Percentiles rank a stretch among this genome's conserved stretches.
Conservation (phyloP, 2,888 invertebrate species). For the Hirtodrosophila duncani region DNA sequence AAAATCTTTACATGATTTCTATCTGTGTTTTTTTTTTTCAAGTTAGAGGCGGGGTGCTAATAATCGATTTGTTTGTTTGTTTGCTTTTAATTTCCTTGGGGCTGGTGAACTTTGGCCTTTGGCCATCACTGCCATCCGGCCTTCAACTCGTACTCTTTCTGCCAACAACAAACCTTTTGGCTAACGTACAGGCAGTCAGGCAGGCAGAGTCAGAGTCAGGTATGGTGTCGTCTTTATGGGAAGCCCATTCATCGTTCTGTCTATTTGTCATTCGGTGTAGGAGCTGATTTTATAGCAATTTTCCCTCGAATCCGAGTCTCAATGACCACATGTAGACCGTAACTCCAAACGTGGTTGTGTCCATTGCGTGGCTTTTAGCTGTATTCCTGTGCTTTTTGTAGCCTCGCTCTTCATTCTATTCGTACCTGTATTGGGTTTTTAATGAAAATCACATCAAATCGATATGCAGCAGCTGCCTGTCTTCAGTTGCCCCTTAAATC, state of each 20-base stretch:
- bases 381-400: neutral
- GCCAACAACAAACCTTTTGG: conserved; percentile 11
- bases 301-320: conserved; percentile 23
- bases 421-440: conserved; percentile 58
- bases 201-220: too few relatives aligned
- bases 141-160: neutral
- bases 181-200: conserved; percentile 31
- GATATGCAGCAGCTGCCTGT: conserved; percentile 48
- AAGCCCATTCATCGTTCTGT: conserved; percentile 22
- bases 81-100: conserved; percentile 61
- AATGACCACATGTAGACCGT: conserved; percentile 9
- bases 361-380: conserved; percentile 37
- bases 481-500: conserved; percentile 23
- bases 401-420: conserved; percentile 22
- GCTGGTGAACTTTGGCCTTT: conserved; percentile 27
- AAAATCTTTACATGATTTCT: conserved; percentile 26
- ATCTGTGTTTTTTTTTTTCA: conserved; percentile 1
- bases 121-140: too few relatives aligned
- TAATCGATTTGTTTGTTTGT: conserved; percentile 67
- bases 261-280: conserved; percentile 25
- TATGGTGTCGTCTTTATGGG: conserved; percentile 29
- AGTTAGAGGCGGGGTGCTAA: too few relatives aligned
- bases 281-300: conserved; percentile 60
- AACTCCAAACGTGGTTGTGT: conserved; percentile 40
- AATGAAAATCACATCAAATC: conserved; percentile 69